Base-by-base conservation (phyloP, 2,888 invertebrate species). In the Brachypterus glaber region DNA sequence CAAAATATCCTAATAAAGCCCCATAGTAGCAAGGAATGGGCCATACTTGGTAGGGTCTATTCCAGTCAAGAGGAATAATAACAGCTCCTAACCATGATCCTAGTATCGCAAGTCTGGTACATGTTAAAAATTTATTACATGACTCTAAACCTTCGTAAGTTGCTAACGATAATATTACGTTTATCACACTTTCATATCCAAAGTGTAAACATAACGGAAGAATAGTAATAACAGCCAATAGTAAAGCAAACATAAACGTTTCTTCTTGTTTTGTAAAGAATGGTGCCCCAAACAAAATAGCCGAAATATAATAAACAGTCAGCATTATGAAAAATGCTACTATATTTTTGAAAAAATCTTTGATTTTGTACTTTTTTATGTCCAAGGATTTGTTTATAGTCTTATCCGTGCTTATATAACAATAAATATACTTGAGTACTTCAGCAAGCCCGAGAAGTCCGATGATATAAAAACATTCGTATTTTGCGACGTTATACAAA, bases 31-130 rank as follows among this genome's bases (percentile, higher is more conserved):
- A 82, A 1, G 83, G 78, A 48, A 82, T 76, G 0, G 83, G 83
- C 82, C 83, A 83, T 40, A 66, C 75, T 69, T 91, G 91, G 88
- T 90, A 92, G 0, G 85, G 82, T 32, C 80, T 73, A 62, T 90
- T 85, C 92, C 92, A 92, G 60, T 92, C 92, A 18, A 92, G 66
- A 1, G 92, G 91, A 47, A 92, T 85, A 1, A 85, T 82, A 39
- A 84, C 72, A 2, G 88, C 86, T 4, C 90, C 88, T 2, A 85
- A 55, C 89, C 90, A 91, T 3, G 86, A 77, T 2, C 90, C 90
- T 18, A 83, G 61, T 8, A 87, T 58, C 0, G 79, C 75, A 37
- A 73, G 54, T 38, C 73, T 55, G 3, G 76, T 68, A 50, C 73
- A 74, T 26, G 69, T 68, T 37, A 76, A 70, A 32, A 78, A 63